Conservation (phyloP, 2,888 invertebrate species). For the Andrena fulva region DNA sequence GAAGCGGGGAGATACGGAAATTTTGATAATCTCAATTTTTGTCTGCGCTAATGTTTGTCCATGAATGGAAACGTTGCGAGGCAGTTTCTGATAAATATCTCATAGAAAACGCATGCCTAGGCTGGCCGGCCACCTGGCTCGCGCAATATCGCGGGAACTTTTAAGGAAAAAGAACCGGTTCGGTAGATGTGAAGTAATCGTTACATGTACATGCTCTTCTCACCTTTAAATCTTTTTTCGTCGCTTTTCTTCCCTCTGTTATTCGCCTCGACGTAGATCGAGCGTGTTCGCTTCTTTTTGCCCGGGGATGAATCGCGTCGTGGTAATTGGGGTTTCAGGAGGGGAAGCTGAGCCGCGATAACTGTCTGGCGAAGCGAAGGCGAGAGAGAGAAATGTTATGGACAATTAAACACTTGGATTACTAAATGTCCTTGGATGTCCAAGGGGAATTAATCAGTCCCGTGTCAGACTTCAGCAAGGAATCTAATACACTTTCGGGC, state of each 20-base stretch:
- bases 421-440: background rate
- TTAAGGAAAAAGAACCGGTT: constrained; percentile 24
- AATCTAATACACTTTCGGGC: constrained; percentile 23
- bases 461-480: background rate
- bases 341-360: background rate
- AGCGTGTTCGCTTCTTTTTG: background rate
- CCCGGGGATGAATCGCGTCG: background rate
- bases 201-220: background rate
- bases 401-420: background rate
- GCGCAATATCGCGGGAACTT: background rate
- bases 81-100: too few species aligned
- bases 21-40: too few species aligned
- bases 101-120: too few species aligned
- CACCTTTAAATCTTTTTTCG: background rate
- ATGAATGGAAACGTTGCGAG: too few species aligned
- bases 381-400: background rate
- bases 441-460: background rate
- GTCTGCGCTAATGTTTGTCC: too few species aligned
- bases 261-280: background rate
- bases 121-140: too few species aligned
- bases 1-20: too few species aligned
- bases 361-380: background rate
- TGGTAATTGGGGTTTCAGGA: background rate
- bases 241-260: background rate
- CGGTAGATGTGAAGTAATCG: background rate